These are phyloP conservation scores for Heterotis niloticus DNA, from an alignment of 2,113 vertebrate genomes.

Conservation along the genomic window DNA sequence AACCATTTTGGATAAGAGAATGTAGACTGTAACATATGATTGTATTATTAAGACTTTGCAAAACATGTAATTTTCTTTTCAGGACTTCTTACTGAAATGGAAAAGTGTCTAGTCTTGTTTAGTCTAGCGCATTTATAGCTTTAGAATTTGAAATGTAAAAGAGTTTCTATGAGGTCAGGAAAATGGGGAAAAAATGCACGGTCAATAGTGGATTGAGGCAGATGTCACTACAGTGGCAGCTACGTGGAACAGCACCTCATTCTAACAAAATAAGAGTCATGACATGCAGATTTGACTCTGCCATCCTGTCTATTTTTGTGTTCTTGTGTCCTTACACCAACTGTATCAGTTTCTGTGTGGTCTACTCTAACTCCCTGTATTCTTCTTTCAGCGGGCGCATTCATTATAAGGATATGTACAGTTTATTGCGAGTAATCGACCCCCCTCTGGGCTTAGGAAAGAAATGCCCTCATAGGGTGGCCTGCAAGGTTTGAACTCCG, in stretches of 20 bases:
- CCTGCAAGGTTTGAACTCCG: conserved; percentile 95
- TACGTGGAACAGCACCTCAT: conserved; percentile 16
- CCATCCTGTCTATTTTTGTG: conserved; percentile 43
- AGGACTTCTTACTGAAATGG: no score
- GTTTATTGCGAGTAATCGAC: conserved; percentile 96
- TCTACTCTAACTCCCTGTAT: conserved; percentile 82
- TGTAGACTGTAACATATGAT: no score
- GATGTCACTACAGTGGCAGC: neutral
- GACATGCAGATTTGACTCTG: conserved; percentile 24
- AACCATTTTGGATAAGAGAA: no score
- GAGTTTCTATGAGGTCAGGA: no score
- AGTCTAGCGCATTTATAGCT: no score
- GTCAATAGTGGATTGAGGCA: neutral
- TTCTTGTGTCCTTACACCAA: conserved; percentile 50
- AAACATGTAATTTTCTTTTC: no score
- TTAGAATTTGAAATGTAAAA: no score
- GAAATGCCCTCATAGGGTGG: conserved; percentile 98
- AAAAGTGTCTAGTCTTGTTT: no score
- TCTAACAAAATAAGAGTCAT: conserved; percentile 35
- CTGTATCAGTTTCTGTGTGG: conserved; percentile 59
- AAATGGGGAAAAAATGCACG: neutral
- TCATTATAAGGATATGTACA: conserved; percentile 99
- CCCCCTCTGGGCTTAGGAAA: conserved; percentile 96
- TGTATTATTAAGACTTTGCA: no score
- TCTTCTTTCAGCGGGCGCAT: conserved; percentile 95